Percentiles rank a stretch among this genome's conserved stretches.
phyloP scores from a whole-genome alignment of 2,113 vertebrate genomes.

The Alaudala cheleensis region DNA sequence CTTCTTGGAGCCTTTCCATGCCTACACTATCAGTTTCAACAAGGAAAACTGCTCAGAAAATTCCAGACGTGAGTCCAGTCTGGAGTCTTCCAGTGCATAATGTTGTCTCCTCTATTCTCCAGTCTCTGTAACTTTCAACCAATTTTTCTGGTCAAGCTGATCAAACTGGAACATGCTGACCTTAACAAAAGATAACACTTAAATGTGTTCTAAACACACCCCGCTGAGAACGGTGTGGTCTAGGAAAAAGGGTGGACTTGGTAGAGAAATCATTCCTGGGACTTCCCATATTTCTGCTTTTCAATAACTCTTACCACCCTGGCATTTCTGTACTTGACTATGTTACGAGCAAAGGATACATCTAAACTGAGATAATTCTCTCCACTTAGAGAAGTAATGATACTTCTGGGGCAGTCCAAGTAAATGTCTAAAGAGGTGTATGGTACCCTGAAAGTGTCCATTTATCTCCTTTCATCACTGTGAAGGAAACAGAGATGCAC shows the following conservation, averaged over 20 bases:
- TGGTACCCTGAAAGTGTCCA: not conserved
- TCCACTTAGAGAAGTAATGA: not conserved
- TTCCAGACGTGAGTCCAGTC: not conserved
- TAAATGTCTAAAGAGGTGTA: not conserved
- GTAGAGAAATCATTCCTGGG: not conserved
- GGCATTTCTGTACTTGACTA: not conserved
- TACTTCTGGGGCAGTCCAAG: not conserved
- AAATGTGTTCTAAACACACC: not conserved
- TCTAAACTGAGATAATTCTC: not conserved
- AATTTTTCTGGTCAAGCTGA: not conserved
- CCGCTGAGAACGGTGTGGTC: not conserved
- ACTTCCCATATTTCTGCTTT: not conserved
- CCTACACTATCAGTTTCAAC: not conserved
- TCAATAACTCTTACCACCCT: accelerated
- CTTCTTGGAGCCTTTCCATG: not conserved
- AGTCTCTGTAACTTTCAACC: not conserved
- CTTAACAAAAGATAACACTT: not conserved
- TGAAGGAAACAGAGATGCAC: not conserved
- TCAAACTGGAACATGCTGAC: not conserved
- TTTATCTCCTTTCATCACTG: not conserved
- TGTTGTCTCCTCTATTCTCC: not conserved
- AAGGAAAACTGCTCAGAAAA: not conserved
- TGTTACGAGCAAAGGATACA: not conserved
- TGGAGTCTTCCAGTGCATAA: not conserved
- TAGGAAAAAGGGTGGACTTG: not conserved